Evolutionary conservation across 1,140 invertebrate genomes (phyloP).

Genomic region (Aphidius ervi): DNA sequence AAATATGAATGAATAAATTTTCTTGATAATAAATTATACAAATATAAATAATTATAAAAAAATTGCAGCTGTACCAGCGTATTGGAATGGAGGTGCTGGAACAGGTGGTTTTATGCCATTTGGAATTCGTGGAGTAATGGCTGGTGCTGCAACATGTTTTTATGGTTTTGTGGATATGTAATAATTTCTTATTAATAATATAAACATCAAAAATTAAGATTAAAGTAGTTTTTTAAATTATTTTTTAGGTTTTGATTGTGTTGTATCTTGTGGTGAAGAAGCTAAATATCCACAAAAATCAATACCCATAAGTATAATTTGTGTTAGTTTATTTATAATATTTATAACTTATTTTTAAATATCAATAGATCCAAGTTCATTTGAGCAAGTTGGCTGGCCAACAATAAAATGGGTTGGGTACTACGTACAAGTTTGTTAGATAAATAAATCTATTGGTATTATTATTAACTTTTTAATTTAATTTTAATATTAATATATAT

Average conservation of each 20-base stretch:
- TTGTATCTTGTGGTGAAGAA: conserved; percentile 81
- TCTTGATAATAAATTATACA: conserved; percentile 1
- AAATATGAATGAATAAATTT: not conserved
- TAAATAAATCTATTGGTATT: too few species aligned
- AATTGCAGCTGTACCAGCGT: conserved; percentile 46
- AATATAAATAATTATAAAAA: not conserved
- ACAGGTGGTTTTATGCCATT: conserved; percentile 80
- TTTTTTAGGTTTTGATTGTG: conserved; percentile 85
- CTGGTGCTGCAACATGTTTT: conserved; percentile 86
- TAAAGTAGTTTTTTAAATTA: conserved; percentile 82
- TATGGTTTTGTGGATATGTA: conserved; percentile 77
- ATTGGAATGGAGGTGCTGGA: conserved; percentile 63
- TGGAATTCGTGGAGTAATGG: conserved; percentile 73
- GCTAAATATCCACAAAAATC: conserved; percentile 83
- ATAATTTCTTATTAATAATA: too few species aligned
- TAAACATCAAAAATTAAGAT: too few species aligned
- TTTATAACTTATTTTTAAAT: conserved; percentile 83
- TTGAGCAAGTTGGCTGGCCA: too few species aligned
- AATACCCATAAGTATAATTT: conserved; percentile 83
- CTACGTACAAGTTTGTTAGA: too few species aligned
- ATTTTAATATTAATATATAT: too few species aligned
- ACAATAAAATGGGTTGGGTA: too few species aligned
- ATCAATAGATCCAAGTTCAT: too few species aligned
- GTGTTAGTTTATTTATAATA: conserved; percentile 73
- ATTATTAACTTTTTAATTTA: too few species aligned